phyloP scores from a whole-genome alignment of 2,888 invertebrate genomes.

The Drosophila robusta region DNA sequence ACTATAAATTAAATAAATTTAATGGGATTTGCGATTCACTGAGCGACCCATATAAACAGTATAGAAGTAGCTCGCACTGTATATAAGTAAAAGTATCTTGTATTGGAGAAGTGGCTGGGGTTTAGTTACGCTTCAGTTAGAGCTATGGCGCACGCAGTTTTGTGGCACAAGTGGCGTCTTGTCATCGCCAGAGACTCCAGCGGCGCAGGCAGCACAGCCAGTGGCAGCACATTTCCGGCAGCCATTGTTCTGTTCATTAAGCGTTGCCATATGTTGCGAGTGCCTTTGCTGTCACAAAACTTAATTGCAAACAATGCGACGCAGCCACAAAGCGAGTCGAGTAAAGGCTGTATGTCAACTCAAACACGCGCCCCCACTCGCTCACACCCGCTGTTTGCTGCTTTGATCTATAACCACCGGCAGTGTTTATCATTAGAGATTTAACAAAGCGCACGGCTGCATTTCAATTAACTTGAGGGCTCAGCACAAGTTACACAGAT shows the following conservation, averaged over 20 bases:
- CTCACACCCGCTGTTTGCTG: background rate
- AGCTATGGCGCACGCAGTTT: constrained; percentile 14
- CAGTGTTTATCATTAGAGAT: constrained; percentile 52
- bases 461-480: constrained; percentile 69
- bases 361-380: background rate
- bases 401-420: constrained; percentile 38
- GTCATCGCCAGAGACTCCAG: background rate
- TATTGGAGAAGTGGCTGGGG: constrained; percentile 3
- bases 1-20: constrained; percentile 71
- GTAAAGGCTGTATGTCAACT: constrained; percentile 44
- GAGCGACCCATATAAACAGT: constrained; percentile 23
- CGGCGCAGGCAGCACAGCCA: constrained; percentile 21
- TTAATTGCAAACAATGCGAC: constrained; percentile 71
- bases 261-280: constrained; percentile 63
- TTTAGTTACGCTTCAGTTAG: background rate
- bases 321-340: constrained; percentile 45
- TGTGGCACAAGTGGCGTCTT: constrained; percentile 30
- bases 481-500: constrained; percentile 55
- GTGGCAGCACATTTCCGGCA: constrained; percentile 62
- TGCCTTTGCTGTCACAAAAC: constrained; percentile 61
- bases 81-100: constrained; percentile 15
- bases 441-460: constrained; percentile 59
- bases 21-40: constrained; percentile 61
- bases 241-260: constrained; percentile 70
- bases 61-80: too few relatives aligned